Conservation (phyloP, 2,113 vertebrate species). For the Ariopsis seemanni region DNA sequence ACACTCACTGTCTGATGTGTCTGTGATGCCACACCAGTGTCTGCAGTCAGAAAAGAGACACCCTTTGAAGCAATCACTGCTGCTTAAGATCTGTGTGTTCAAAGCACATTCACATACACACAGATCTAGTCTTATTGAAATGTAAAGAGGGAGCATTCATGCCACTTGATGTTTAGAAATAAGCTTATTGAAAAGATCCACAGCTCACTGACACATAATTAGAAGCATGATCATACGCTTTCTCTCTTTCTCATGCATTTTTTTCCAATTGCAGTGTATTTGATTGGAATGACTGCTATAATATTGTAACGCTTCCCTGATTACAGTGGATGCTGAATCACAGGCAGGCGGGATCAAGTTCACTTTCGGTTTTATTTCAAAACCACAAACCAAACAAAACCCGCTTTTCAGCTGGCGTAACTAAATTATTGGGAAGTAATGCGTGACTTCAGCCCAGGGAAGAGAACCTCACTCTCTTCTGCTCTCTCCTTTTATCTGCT, state of each 20-base stretch:
- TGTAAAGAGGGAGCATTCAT: slow-evolving; percentile 13
- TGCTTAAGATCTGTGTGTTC: slow-evolving; percentile 27
- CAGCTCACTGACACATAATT: not conserved
- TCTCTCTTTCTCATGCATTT: not conserved
- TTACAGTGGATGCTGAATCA: too few species aligned
- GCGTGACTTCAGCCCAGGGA: too few species aligned
- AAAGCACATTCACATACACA: not conserved
- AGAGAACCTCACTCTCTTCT: too few species aligned
- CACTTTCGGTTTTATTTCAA: too few species aligned
- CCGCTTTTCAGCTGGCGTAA: too few species aligned
- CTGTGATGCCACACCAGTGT: slow-evolving; percentile 11
- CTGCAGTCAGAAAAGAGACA: not conserved
- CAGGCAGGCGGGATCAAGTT: too few species aligned
- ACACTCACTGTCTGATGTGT: not conserved
- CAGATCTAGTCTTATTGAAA: slow-evolving; percentile 2
- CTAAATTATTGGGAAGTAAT: too few species aligned
- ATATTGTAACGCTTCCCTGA: too few species aligned
- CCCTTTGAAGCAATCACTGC: slow-evolving; percentile 30
- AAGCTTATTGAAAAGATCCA: slow-evolving; percentile 20
- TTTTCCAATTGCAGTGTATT: not conserved
- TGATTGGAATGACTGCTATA: too few species aligned
- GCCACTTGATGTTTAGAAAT: slow-evolving; percentile 28
- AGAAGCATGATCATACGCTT: not conserved
- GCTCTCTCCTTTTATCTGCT: too few species aligned
- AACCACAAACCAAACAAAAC: too few species aligned